These are phyloP conservation scores for Neogobius melanostomus DNA, from an alignment of 2,113 vertebrate genomes.

Conservation along the genomic window DNA sequence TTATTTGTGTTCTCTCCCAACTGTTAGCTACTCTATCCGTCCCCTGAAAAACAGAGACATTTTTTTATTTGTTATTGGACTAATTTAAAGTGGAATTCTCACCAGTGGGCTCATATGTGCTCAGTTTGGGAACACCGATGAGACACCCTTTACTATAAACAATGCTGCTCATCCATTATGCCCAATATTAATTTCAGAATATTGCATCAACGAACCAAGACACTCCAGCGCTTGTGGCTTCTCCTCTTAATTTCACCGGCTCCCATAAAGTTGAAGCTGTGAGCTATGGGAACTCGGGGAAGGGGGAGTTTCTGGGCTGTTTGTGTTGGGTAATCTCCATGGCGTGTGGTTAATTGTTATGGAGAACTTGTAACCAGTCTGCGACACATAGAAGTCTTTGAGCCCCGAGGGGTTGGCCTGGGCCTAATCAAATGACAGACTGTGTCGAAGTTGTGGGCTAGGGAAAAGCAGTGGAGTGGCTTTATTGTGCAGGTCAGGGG, in stretches of 20 bases:
- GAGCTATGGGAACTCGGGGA: constrained; percentile 50
- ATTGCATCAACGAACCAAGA: constrained; percentile 47
- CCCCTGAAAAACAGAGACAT: constrained; percentile 67
- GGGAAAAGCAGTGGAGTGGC: constrained; percentile 43
- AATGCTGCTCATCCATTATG: constrained; percentile 34
- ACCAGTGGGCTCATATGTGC: constrained; percentile 39
- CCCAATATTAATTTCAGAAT: constrained; percentile 46
- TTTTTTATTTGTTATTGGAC: constrained; percentile 69
- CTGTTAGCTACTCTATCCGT: constrained; percentile 26
- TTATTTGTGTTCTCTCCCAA: constrained; percentile 70
- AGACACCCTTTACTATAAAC: constrained; percentile 20
- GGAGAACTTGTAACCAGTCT: constrained; percentile 69
- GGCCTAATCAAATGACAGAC: constrained; percentile 57
- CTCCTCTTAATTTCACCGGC: constrained; percentile 57
- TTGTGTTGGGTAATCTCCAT: constrained; percentile 71
- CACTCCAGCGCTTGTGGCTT: constrained; percentile 54
- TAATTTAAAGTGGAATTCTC: constrained; percentile 53
- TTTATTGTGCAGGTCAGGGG: constrained; percentile 67
- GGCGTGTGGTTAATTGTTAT: constrained; percentile 73
- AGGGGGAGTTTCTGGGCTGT: constrained; percentile 53
- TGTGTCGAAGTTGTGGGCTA: constrained; percentile 44
- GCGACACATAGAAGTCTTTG: constrained; percentile 68
- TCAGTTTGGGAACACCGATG: constrained; percentile 43
- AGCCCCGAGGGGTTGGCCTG: constrained; percentile 53
- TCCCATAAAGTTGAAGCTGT: constrained; percentile 62